Evolutionary conservation across 2,113 vertebrate species (phyloP).

Genomic region (Bubo bubo): DNA sequence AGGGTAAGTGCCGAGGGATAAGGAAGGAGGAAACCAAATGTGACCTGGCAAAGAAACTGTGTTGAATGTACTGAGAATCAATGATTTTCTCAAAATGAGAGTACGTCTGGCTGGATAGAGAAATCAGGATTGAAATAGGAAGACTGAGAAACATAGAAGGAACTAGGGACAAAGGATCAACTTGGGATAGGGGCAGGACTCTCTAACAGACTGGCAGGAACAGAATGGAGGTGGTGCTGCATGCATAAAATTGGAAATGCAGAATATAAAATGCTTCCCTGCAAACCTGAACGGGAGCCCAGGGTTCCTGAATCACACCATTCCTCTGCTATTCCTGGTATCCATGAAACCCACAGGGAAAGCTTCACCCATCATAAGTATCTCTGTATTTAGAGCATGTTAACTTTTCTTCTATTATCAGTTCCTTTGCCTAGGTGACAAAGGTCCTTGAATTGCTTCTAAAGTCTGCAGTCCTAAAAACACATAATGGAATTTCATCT

Average conservation of each 20-base stretch:
- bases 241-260: not conserved
- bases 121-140: not conserved
- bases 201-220: not conserved
- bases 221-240: not conserved
- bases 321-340: not conserved
- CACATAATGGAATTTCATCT: not conserved
- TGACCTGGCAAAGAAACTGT: not conserved
- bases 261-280: not conserved
- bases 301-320: not conserved
- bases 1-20: not conserved
- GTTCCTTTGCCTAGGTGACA: not conserved
- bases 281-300: not conserved
- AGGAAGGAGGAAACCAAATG: not conserved
- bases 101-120: not conserved
- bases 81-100: not conserved
- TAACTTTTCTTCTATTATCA: not conserved
- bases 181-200: not conserved
- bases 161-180: not conserved
- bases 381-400: not conserved
- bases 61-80: not conserved
- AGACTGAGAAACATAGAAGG: not conserved
- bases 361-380: not conserved
- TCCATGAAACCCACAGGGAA: not conserved
- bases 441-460: not conserved
- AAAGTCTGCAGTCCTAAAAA: not conserved